Base-by-base conservation (phyloP, 1,140 invertebrate species). In the Tachypleus tridentatus region DNA sequence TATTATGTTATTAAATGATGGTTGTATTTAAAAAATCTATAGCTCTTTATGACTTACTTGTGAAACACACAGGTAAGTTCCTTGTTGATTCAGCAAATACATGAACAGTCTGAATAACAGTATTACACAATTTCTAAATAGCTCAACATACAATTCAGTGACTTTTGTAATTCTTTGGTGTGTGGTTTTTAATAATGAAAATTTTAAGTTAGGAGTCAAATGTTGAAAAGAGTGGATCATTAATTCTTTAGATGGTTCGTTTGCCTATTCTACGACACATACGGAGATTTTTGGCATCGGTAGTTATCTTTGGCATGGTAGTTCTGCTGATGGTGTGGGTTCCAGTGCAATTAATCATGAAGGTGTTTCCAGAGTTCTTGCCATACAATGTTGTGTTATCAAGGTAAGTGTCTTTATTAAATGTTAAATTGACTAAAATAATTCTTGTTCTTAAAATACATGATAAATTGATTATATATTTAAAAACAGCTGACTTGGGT, bases 311-410 rank as follows among this genome's bases (percentile, higher is more conserved):
- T 80, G 95, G 96, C 10, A 95, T 91, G 4, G 92, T 88, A 3
- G 94, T 98, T 11, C 79, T 99, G 2, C 81, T 99, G 1, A 96
- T 98, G 88, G 80, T 99, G 11, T 98, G 93, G 91, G 74, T 98
- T 57, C 97, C 97, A 0, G 87, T 97, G 4, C 80, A 88, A 57
- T 85, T 97, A 3, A 83, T 98, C n/a, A 85, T 90, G 72, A 83
- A 84, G 69, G 73, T 86, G 0, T 84, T 87, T 75, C 93, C 93
- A 0, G 85, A 84, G 11, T 97, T 98, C 78, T 79, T 99, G 68
- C 97, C 97, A 0, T 99, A 98, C 74, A 88, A 92, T 54, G 86
- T 98, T 3, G 87, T 80, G 60, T 74, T 82, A 51, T 80, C 82
- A 50, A 82, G 80, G 82, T 82, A 75, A 73, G 70, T 70, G 7